Evolutionary conservation across 1,140 invertebrate species (phyloP).

Genomic region (Pseudomyrmex sp.): DNA sequence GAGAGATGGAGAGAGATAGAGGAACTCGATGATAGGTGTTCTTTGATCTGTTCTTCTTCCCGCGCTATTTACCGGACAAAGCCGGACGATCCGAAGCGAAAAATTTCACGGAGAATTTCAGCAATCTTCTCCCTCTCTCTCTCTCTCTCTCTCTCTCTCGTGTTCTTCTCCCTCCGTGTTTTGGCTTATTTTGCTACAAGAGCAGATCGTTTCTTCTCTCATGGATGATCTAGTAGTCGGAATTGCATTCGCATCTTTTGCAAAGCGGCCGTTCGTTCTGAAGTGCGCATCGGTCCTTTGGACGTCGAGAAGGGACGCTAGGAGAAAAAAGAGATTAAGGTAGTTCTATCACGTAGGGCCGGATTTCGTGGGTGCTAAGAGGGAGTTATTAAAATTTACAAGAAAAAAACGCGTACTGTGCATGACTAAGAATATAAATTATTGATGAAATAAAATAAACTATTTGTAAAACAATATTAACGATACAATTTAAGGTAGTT

Average conservation of each 20-base stretch:
- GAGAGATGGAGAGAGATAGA: background rate
- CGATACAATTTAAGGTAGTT: no score
- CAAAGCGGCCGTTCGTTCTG: background rate
- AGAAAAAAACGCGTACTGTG: no score
- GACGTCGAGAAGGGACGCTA: background rate
- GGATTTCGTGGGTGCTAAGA: no score
- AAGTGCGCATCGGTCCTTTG: background rate
- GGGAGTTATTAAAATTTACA: no score
- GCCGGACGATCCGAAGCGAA: constrained; percentile 30
- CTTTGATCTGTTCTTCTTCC: constrained; percentile 51
- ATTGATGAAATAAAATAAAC: no score
- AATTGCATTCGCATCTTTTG: constrained; percentile 10
- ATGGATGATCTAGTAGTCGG: background rate
- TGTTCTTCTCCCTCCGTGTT: background rate
- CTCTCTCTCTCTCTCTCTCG: background rate
- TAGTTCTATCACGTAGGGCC: no score
- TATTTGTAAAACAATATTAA: no score
- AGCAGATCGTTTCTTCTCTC: constrained; percentile 16
- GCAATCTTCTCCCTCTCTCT: constrained; percentile 16
- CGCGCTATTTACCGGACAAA: constrained; percentile 27
- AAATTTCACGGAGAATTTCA: constrained; percentile 49
- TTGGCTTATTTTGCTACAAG: constrained; percentile 40
- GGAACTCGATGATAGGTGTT: background rate
- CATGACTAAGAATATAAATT: no score
- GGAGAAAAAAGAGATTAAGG: background rate